These are phyloP conservation scores for Drosophila differens DNA, from an alignment of 2,888 invertebrate genomes.

Conservation along the genomic window DNA sequence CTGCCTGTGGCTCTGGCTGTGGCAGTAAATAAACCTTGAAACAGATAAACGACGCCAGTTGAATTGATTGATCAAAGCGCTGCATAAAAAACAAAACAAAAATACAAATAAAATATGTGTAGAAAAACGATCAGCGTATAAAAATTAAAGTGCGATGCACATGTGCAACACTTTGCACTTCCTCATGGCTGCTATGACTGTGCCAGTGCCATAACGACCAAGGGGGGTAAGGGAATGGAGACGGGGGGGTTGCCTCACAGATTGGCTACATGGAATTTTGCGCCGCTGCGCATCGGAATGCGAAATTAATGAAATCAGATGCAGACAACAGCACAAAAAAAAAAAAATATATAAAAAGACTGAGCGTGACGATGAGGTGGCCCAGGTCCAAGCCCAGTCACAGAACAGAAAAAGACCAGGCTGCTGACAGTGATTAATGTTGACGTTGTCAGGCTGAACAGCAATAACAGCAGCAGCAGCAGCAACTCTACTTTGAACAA, in stretches of 20 bases:
- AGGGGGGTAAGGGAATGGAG: neutral
- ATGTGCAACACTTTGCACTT: constrained; percentile 82
- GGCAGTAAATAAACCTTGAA: constrained; percentile 61
- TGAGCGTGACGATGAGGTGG: constrained; percentile 71
- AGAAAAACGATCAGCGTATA: constrained; percentile 40
- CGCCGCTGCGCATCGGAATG: constrained; percentile 78
- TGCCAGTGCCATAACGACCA: neutral
- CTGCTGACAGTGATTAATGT: constrained; percentile 80
- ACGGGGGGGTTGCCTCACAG: neutral
- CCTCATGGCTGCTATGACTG: constrained; percentile 59
- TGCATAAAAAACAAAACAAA: constrained; percentile 26
- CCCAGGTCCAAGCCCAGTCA: constrained; percentile 43
- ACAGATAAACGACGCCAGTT: constrained; percentile 65
- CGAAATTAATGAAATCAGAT: constrained; percentile 79
- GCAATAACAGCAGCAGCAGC: constrained; percentile 6
- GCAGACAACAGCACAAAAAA: constrained; percentile 52
- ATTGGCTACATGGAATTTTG: constrained; percentile 67
- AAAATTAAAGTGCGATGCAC: constrained; percentile 77
- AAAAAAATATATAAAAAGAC: constrained; percentile 6
- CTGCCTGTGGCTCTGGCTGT: constrained; percentile 1
- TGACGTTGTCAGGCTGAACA: constrained; percentile 47
- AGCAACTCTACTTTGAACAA: constrained; percentile 10
- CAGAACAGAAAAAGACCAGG: constrained; percentile 19
- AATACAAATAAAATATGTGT: constrained; percentile 17
- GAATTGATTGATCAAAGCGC: constrained; percentile 81